phyloP scores from a whole-genome alignment of 2,888 invertebrate genomes.

The Helicoverpa assulta region DNA sequence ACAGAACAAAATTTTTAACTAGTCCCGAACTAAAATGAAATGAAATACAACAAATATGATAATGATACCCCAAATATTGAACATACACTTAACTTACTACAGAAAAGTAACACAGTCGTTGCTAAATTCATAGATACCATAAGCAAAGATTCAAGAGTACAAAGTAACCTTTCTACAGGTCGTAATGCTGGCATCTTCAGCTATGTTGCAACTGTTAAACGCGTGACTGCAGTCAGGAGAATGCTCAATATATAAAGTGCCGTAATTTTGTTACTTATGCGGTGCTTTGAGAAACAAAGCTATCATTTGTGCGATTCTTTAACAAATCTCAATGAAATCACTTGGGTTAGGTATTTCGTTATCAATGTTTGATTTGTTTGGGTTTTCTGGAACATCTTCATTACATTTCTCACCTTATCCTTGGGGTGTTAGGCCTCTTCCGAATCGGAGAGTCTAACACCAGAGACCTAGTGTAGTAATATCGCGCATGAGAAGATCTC shows the following conservation, averaged over 20 bases:
- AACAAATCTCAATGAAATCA: not conserved
- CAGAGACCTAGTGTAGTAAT: slow-evolving; percentile 81
- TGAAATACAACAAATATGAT: too few species aligned
- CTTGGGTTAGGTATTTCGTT: too few species aligned
- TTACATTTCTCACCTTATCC: slow-evolving; percentile 72
- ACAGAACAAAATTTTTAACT: too few species aligned
- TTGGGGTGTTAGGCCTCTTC: slow-evolving; percentile 61
- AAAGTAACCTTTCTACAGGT: slow-evolving; percentile 64
- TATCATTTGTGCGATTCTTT: not conserved
- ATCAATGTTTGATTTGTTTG: not conserved
- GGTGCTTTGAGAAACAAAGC: slow-evolving; percentile 34
- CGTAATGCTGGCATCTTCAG: slow-evolving; percentile 49
- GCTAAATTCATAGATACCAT: not conserved
- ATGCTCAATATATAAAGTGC: slow-evolving; percentile 51
- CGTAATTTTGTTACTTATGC: slow-evolving; percentile 38
- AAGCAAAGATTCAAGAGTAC: slow-evolving; percentile 37
- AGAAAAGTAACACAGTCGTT: too few species aligned
- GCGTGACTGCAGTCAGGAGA: slow-evolving; percentile 63
- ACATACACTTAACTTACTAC: too few species aligned
- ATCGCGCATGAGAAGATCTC: slow-evolving; percentile 76
- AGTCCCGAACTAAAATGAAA: too few species aligned
- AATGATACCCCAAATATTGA: too few species aligned
- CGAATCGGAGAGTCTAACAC: slow-evolving; percentile 71
- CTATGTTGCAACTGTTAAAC: slow-evolving; percentile 60
- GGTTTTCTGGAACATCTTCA: not conserved